A percentile compares a stretch with the other conserved stretches of the same genome.
These are phyloP conservation scores for Tragelaphus buxtoni DNA, from an alignment of 2,113 vertebrate genomes.

Conservation along the genomic window DNA sequence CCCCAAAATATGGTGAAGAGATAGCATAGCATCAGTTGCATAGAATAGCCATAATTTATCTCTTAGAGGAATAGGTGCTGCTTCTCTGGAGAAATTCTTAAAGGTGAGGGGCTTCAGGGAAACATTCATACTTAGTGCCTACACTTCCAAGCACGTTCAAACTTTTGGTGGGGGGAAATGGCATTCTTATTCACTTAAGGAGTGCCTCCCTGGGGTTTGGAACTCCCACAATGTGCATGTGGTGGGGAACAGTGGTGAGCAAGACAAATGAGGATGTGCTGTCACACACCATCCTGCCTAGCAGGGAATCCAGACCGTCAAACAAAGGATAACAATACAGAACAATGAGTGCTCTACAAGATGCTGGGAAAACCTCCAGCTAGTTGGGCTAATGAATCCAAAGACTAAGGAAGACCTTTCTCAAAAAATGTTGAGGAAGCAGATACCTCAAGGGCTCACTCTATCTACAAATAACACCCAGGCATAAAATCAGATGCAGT, in stretches of 20 bases:
- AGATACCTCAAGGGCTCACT: neutral
- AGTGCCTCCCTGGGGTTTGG: neutral
- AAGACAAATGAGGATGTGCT: neutral
- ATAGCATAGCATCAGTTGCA: neutral
- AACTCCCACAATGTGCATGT: neutral
- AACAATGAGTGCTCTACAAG: neutral
- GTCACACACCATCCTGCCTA: neutral
- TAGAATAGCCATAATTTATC: neutral
- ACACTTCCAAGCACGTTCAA: neutral
- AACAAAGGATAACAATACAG: neutral
- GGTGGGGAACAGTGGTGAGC: neutral
- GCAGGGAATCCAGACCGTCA: neutral
- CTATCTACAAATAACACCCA: neutral
- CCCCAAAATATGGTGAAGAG: neutral
- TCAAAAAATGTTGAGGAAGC: neutral
- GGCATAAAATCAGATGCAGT: neutral
- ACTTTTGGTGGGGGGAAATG: accelerated
- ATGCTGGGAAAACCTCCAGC: neutral
- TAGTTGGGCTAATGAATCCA: neutral
- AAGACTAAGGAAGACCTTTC: neutral
- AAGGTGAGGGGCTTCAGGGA: neutral
- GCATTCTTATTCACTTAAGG: neutral
- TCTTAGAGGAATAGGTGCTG: neutral
- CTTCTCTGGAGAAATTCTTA: neutral
- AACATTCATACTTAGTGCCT: neutral